These are phyloP conservation scores for Trididemnum nubilum DNA, from an alignment of 23 tunicate genomes.

Conservation along the genomic window DNA sequence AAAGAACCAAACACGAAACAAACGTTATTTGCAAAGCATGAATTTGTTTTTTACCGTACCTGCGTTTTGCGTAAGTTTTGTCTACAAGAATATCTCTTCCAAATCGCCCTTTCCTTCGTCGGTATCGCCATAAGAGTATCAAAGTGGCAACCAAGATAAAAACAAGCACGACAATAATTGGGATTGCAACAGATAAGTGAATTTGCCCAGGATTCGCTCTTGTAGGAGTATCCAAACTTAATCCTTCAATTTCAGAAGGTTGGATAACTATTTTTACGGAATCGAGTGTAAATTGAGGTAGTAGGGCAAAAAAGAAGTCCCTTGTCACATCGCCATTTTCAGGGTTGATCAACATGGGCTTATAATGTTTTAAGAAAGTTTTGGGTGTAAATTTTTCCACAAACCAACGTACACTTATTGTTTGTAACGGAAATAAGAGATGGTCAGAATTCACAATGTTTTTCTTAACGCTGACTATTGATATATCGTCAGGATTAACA, in stretches of 20 bases:
- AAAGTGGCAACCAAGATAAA: neutral
- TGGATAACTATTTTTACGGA: neutral
- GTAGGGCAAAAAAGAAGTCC: neutral
- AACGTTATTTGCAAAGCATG: no score
- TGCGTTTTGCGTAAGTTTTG: slow-evolving; percentile 17
- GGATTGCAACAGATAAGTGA: neutral
- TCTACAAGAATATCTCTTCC: neutral
- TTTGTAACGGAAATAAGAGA: no score
- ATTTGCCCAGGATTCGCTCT: neutral
- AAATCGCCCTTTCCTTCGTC: neutral
- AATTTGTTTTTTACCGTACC: no score
- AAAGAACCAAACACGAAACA: no score
- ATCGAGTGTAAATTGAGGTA: neutral
- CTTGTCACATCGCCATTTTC: neutral
- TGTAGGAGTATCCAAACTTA: neutral
- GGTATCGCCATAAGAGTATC: neutral
- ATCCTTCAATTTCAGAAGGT: neutral
- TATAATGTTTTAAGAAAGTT: neutral
- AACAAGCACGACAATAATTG: neutral
- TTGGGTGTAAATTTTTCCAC: slow-evolving; percentile 5
- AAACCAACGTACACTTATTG: slow-evolving; percentile 2
- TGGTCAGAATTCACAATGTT: neutral
- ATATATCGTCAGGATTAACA: neutral
- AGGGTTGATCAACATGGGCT: neutral
- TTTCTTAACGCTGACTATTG: neutral